These are phyloP conservation scores for Cephus spinipes DNA, from an alignment of 2,888 invertebrate species.

Conservation along the genomic window DNA sequence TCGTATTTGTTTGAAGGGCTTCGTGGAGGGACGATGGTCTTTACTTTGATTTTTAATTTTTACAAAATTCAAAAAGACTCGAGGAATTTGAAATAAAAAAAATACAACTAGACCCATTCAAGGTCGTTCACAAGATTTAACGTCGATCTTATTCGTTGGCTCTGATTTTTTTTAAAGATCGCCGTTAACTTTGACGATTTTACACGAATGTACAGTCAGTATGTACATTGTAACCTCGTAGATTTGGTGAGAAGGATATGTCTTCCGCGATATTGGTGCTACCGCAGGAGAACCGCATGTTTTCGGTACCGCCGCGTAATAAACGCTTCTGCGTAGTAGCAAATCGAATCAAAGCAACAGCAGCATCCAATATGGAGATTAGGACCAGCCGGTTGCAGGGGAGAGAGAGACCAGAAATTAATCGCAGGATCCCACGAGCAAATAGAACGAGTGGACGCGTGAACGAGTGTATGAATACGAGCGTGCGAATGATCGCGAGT, in stretches of 20 bases:
- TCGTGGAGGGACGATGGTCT: not conserved
- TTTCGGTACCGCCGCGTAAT: conserved; percentile 35
- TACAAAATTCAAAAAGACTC: not conserved
- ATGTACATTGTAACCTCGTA: not conserved
- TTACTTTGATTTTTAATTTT: not conserved
- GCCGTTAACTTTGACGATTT: not conserved
- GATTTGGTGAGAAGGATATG: conserved; percentile 46
- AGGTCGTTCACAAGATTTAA: not conserved
- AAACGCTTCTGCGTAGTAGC: conserved; percentile 43
- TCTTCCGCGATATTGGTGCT: conserved; percentile 56
- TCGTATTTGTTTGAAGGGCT: conserved; percentile 58
- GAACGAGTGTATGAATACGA: not conserved
- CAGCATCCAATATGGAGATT: conserved; percentile 1
- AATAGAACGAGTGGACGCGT: not conserved
- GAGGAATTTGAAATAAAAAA: not conserved
- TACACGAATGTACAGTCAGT: not conserved
- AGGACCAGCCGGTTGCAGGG: not conserved
- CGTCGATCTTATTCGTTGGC: not conserved
- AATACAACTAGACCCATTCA: not conserved
- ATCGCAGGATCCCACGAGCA: not conserved
- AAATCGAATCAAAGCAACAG: conserved; percentile 53
- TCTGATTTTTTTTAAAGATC: not conserved
- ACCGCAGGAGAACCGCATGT: conserved; percentile 30
- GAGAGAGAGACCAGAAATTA: not conserved
- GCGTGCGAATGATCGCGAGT: not conserved